A percentile compares a stretch with the other conserved stretches of the same genome.
Conservation (phyloP, 2,113 vertebrate species). For the Condylura cristata region DNA sequence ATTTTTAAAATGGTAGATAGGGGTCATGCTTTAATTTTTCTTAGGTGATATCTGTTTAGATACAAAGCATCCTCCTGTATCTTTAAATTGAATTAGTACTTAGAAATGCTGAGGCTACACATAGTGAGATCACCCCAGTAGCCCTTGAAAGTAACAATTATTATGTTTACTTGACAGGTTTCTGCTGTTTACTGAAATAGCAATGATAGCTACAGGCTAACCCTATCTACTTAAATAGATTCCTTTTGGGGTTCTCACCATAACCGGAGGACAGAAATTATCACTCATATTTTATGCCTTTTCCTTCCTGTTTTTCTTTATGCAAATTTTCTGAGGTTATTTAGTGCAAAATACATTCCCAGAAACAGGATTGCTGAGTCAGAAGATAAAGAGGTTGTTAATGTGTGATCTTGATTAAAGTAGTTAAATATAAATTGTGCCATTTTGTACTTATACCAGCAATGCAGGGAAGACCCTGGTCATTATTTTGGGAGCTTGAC, state of each 20-base stretch:
- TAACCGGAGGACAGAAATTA: not conserved
- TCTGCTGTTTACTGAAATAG: not conserved
- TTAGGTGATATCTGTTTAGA: not conserved
- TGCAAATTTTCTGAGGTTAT: not conserved
- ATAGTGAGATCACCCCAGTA: not conserved
- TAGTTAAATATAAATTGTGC: not conserved
- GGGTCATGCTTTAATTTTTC: not conserved
- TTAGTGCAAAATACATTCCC: not conserved
- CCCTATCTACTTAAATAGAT: not conserved
- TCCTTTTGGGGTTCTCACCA: not conserved
- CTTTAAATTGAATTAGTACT: not conserved
- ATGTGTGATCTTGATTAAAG: conserved; percentile 23
- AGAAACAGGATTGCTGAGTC: not conserved
- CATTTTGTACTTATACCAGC: not conserved
- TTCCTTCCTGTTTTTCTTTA: not conserved
- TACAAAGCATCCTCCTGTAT: not conserved
- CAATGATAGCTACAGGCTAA: not conserved
- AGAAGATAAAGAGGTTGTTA: not conserved
- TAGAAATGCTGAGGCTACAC: not conserved
- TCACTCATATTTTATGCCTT: not conserved
- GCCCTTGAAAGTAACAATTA: not conserved
- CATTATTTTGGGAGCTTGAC: not conserved
- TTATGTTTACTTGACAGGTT: not conserved
- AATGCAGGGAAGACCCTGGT: not conserved
- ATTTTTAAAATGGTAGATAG: not conserved